Percentiles rank a stretch among this genome's conserved stretches.
Conservation (phyloP, 2,113 vertebrate genomes). For the Hippocampus guttulatus region DNA sequence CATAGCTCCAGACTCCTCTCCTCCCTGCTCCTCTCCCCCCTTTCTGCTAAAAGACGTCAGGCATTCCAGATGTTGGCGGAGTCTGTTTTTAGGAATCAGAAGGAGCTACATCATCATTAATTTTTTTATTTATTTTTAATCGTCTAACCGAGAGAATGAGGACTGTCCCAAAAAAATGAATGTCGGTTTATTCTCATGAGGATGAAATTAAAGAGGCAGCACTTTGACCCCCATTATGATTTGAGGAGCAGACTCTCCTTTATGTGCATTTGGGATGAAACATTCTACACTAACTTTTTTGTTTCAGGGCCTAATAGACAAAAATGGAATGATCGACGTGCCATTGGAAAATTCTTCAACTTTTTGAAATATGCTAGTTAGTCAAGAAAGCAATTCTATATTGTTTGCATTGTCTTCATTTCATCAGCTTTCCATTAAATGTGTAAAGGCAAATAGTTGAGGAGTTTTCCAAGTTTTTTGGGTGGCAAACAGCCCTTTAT, state of each 20-base stretch:
- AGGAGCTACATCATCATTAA: slow-evolving; percentile 10
- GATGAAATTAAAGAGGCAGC: slow-evolving; percentile 55
- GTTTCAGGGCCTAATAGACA: background rate
- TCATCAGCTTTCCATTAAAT: too few species aligned
- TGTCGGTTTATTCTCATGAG: slow-evolving; percentile 33
- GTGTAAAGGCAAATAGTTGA: too few species aligned
- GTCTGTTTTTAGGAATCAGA: slow-evolving; percentile 28
- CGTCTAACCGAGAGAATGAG: slow-evolving; percentile 13
- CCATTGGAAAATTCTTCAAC: too few species aligned
- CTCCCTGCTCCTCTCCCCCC: too few species aligned
- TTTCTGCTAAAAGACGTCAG: slow-evolving; percentile 51
- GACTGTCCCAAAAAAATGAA: slow-evolving; percentile 30
- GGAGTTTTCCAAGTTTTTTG: too few species aligned
- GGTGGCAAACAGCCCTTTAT: too few species aligned
- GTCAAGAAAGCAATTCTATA: too few species aligned
- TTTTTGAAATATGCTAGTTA: too few species aligned
- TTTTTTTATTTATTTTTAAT: background rate
- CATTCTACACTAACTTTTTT: too few species aligned
- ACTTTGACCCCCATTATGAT: slow-evolving; percentile 26
- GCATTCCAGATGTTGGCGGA: slow-evolving; percentile 51
- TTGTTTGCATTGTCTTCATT: too few species aligned
- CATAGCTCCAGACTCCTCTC: background rate
- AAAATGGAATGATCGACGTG: background rate
- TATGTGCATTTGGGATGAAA: background rate
- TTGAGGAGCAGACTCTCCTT: slow-evolving; percentile 15